These are phyloP conservation scores for Dysmachus trigonus DNA, from an alignment of 2,888 invertebrate species.

Conservation along the genomic window DNA sequence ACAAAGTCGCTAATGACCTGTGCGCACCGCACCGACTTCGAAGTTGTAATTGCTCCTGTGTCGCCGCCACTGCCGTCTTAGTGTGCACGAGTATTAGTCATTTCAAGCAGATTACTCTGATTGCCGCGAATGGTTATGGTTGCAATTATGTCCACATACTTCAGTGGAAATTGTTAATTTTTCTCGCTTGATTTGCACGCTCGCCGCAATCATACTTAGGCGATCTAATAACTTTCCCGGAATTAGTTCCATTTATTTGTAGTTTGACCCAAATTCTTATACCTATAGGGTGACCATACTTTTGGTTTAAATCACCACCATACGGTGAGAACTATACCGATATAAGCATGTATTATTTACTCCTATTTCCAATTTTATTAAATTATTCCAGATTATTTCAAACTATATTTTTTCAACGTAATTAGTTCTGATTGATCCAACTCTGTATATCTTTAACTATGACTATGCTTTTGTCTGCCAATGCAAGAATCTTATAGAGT, in stretches of 20 bases:
- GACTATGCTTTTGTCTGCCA: too few relatives aligned
- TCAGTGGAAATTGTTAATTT: conserved; percentile 23
- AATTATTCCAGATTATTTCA: too few relatives aligned
- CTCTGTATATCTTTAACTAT: too few relatives aligned
- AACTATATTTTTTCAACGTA: too few relatives aligned
- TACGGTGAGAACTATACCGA: too few relatives aligned
- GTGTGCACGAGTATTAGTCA: neutral
- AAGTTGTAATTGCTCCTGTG: neutral
- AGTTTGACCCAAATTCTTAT: neutral
- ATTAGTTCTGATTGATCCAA: too few relatives aligned
- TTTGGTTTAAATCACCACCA: neutral
- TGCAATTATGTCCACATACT: conserved; percentile 29
- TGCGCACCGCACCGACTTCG: neutral
- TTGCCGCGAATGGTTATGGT: neutral
- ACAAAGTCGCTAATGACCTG: neutral
- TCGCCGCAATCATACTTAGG: conserved; percentile 5
- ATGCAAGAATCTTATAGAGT: too few relatives aligned
- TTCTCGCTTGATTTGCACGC: neutral
- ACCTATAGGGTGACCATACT: neutral
- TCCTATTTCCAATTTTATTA: neutral
- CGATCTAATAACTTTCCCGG: neutral
- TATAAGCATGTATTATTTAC: neutral
- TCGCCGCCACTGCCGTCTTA: too few relatives aligned
- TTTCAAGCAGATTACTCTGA: conserved; percentile 23
- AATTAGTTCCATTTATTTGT: neutral